Percentiles rank a stretch among this genome's conserved stretches.
phyloP scores from a whole-genome alignment of 2,797 vertebrate species.

The Tenualosa ilisha region DNA sequence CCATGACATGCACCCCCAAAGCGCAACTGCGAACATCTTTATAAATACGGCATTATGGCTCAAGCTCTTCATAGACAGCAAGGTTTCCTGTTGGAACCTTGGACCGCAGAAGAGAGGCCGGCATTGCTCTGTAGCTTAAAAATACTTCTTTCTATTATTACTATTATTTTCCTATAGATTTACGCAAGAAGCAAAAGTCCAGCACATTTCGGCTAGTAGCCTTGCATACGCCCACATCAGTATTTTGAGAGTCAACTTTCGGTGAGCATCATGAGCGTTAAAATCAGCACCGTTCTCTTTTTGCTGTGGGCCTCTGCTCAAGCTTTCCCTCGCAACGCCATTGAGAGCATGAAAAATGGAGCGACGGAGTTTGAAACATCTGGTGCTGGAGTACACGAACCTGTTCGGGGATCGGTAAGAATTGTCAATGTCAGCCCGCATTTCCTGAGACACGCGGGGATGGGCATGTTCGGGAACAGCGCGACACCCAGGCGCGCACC shows the following conservation, averaged over 20 bases:
- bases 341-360: conserved; percentile 45
- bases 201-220: background rate
- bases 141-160: background rate
- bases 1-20: conserved; percentile 59
- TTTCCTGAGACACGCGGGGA: conserved; percentile 50
- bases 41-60: conserved; percentile 49
- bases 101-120: conserved; percentile 56
- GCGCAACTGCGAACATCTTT: conserved; percentile 53
- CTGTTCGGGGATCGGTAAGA: conserved; percentile 63
- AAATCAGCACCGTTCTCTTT: conserved; percentile 51
- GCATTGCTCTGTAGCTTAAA: background rate
- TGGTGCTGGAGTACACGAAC: conserved; percentile 61
- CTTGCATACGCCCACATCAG: too few relatives aligned
- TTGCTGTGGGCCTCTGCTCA: conserved; percentile 43
- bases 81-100: conserved; percentile 73
- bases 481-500: conserved; percentile 44
- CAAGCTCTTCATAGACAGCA: conserved; percentile 67
- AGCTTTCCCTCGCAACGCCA: conserved; percentile 59
- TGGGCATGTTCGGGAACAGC: conserved; percentile 55
- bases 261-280: conserved; percentile 57
- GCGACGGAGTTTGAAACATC: conserved; percentile 67
- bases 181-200: too few relatives aligned
- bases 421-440: conserved; percentile 67
- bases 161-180: too few relatives aligned
- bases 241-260: background rate